Evolutionary conservation across 2,113 vertebrate genomes (phyloP).

Genomic region (Nothobranchius kuhntae): DNA sequence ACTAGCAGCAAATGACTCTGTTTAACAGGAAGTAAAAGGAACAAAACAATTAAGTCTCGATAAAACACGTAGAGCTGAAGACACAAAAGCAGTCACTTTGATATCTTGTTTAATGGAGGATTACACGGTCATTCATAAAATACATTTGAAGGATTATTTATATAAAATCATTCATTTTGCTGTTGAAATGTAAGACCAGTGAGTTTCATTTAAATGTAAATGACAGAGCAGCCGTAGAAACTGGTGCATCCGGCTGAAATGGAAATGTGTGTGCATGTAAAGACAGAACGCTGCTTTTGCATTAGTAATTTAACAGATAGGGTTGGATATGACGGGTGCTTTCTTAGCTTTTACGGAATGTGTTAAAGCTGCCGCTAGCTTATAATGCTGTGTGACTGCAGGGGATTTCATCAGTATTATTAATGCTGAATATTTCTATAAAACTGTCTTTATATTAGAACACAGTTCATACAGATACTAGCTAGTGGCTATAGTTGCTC

Average conservation of each 20-base stretch:
- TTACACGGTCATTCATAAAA: constrained; percentile 44
- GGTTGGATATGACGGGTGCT: background rate
- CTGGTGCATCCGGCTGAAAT: constrained; percentile 7
- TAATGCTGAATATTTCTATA: constrained; percentile 11
- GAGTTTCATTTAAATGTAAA: constrained; percentile 68
- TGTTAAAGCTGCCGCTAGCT: constrained; percentile 20
- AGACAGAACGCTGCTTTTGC: constrained; percentile 1
- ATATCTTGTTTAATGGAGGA: constrained; percentile 38
- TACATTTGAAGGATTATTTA: constrained; percentile 39
- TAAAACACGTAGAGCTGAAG: background rate
- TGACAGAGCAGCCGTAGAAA: constrained; percentile 21
- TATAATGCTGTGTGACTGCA: constrained; percentile 40
- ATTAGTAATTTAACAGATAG: constrained; percentile 4
- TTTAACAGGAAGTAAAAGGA: no score
- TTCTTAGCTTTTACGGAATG: background rate
- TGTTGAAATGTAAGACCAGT: background rate
- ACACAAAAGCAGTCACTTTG: constrained; percentile 24
- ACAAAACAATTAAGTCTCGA: constrained; percentile 24
- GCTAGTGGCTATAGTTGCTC: no score
- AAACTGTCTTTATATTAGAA: constrained; percentile 11
- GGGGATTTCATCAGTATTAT: constrained; percentile 29
- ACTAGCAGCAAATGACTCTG: background rate
- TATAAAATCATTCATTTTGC: constrained; percentile 24
- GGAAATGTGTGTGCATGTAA: background rate
- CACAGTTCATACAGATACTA: background rate